Percentiles rank a stretch among this genome's conserved stretches.
Conservation (phyloP, 2,797 vertebrate species). For the Rachycentron canadum region DNA sequence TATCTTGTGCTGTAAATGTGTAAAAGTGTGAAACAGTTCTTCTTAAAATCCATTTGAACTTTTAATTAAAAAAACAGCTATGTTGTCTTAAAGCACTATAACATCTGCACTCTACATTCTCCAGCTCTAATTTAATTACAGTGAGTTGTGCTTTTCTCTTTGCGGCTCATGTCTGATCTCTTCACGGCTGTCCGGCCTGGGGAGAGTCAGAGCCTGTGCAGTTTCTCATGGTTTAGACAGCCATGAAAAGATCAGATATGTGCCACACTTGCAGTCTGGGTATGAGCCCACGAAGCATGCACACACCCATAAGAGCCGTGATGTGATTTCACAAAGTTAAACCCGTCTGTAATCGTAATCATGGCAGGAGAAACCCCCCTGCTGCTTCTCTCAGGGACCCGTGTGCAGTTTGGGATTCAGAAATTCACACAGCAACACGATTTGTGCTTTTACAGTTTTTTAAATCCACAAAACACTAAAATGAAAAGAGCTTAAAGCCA, state of each 20-base stretch:
- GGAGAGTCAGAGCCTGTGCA: not conserved
- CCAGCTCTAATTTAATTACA: conserved; percentile 19
- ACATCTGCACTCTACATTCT: conserved; percentile 6
- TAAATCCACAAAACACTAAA: conserved; percentile 13
- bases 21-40: not conserved
- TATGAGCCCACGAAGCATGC: not conserved
- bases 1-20: too few relatives aligned
- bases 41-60: not conserved
- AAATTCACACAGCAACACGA: not conserved
- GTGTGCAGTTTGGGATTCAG: not conserved
- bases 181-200: conserved; percentile 40
- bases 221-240: conserved; percentile 31
- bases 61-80: conserved; percentile 5
- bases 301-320: not conserved
- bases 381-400: not conserved
- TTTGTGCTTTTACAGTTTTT: not conserved
- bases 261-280: not conserved
- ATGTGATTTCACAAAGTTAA: not conserved
- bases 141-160: conserved; percentile 17
- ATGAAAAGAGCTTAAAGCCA: not conserved
- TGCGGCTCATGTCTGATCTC: conserved; percentile 47
- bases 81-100: not conserved
- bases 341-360: not conserved
- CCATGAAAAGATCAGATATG: conserved; percentile 48
- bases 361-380: not conserved